Percentiles rank a stretch among this genome's conserved stretches.
phyloP scores from a whole-genome alignment of 1,140 invertebrate species.

The Lasioglossum baleicum region DNA sequence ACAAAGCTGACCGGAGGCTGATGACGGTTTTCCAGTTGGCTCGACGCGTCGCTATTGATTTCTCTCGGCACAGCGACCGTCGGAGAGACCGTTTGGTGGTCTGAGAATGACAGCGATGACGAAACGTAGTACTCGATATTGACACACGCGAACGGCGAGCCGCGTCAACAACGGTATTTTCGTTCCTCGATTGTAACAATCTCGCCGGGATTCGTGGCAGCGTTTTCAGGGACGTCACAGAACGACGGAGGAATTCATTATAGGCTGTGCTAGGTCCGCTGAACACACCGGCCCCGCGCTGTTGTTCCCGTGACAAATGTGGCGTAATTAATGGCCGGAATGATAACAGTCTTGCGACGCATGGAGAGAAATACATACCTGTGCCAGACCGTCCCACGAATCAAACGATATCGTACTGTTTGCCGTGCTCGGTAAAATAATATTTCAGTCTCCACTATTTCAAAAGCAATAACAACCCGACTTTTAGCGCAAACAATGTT shows the following conservation, averaged over 20 bases:
- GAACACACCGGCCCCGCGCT: constrained; percentile 27
- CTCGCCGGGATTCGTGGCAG: constrained; percentile 7
- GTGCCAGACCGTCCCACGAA: background rate
- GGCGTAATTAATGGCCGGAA: constrained; percentile 11
- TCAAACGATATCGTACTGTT: background rate
- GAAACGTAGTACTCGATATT: background rate
- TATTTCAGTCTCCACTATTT: too few species aligned
- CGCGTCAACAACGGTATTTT: background rate
- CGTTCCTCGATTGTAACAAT: background rate
- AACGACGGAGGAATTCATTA: constrained; percentile 25
- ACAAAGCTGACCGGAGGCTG: background rate
- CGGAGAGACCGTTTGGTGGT: background rate
- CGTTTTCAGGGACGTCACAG: constrained; percentile 39
- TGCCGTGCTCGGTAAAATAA: too few species aligned
- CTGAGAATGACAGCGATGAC: background rate
- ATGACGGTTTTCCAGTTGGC: background rate
- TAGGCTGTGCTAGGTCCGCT: background rate
- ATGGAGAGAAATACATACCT: constrained; percentile 1
- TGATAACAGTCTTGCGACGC: constrained; percentile 13
- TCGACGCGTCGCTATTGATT: background rate
- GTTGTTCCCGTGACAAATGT: constrained; percentile 28
- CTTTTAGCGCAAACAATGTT: too few species aligned
- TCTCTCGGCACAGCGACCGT: background rate
- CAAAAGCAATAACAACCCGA: too few species aligned
- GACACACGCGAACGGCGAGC: background rate